Evolutionary conservation across 2,113 vertebrate genomes (phyloP).

Genomic region (Rhinolophus ferrumequinum): DNA sequence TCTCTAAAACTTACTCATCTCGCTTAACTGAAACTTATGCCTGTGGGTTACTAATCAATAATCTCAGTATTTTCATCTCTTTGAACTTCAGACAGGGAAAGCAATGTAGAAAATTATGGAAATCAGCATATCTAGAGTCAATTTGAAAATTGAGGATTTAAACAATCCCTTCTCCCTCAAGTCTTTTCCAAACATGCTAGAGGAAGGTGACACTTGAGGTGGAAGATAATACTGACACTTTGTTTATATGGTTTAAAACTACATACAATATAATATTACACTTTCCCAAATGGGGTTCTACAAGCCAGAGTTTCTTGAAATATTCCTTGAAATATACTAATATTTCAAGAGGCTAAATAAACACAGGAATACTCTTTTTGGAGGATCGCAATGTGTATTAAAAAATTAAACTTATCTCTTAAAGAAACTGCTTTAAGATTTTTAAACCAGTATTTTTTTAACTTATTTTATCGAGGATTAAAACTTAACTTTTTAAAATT

Average conservation of each 20-base stretch:
- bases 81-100: background rate
- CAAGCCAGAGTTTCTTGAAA: background rate
- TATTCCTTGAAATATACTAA: background rate
- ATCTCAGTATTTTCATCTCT: background rate
- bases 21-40: background rate
- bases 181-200: background rate
- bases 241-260: background rate
- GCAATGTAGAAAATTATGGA: constrained; percentile 9
- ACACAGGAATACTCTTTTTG: background rate
- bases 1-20: background rate
- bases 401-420: background rate
- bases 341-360: constrained; percentile 11
- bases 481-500: background rate
- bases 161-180: background rate
- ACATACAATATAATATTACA: background rate
- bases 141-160: background rate
- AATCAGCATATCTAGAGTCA: background rate
- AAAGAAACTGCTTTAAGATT: background rate
- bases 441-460: background rate
- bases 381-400: background rate
- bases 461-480: background rate
- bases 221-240: background rate
- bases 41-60: background rate
- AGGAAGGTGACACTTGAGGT: background rate
- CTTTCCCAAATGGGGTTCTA: background rate